phyloP scores from a whole-genome alignment of 1,140 invertebrate species.

The Magallana angulata region DNA sequence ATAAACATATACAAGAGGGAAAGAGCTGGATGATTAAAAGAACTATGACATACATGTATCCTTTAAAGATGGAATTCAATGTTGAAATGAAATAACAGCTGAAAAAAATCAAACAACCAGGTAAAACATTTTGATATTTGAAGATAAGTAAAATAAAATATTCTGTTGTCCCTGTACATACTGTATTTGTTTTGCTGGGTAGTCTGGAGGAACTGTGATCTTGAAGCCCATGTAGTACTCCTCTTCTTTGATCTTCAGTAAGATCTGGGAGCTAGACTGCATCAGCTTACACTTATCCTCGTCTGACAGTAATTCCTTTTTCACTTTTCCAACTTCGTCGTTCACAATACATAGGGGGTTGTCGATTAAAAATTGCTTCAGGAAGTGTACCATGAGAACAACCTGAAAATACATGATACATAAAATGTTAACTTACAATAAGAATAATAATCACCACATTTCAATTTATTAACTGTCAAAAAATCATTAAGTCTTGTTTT shows the following conservation, averaged over 20 bases:
- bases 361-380: slow-evolving; percentile 85
- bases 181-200: slow-evolving; percentile 83
- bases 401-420: slow-evolving; percentile 77
- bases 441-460: neutral
- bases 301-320: slow-evolving; percentile 78
- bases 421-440: neutral
- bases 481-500: too few relatives aligned
- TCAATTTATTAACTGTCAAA: too few relatives aligned
- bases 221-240: slow-evolving; percentile 84
- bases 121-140: too few relatives aligned
- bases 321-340: slow-evolving; percentile 86
- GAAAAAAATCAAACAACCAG: too few relatives aligned
- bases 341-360: slow-evolving; percentile 88
- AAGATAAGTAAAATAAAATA: too few relatives aligned
- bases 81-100: too few relatives aligned
- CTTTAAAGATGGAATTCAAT: too few relatives aligned
- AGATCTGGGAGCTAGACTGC: slow-evolving; percentile 85
- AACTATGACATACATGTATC: too few relatives aligned
- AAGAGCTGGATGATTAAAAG: too few relatives aligned
- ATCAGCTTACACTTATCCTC: slow-evolving; percentile 85
- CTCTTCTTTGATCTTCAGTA: slow-evolving; percentile 83
- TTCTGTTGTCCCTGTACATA: slow-evolving; percentile 75
- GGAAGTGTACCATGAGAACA: slow-evolving; percentile 83
- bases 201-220: slow-evolving; percentile 84
- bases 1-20: too few relatives aligned